phyloP scores from a whole-genome alignment of 1,140 invertebrate genomes.

The Drosophila micromelanica region DNA sequence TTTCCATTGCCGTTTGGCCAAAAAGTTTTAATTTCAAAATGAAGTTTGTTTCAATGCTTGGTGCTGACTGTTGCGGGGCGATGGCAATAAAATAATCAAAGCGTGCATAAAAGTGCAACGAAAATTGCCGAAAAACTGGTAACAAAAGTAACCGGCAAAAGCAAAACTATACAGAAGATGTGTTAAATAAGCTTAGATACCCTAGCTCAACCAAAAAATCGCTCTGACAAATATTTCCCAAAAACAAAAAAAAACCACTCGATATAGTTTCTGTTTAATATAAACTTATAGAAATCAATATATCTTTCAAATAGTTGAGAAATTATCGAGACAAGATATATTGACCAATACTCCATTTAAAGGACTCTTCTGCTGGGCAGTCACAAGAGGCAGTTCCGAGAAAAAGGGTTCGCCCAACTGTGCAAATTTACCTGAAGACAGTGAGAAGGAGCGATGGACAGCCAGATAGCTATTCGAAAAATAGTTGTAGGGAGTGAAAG shows the following conservation, averaged over 20 bases:
- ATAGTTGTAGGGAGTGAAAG: constrained; percentile 38
- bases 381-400: background rate
- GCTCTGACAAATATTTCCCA: background rate
- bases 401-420: constrained; percentile 54
- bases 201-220: background rate
- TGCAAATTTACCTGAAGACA: constrained; percentile 75
- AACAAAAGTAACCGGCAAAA: constrained; percentile 63
- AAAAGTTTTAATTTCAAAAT: constrained; percentile 79
- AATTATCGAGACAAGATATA: too few species aligned
- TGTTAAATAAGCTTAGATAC: background rate
- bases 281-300: too few species aligned
- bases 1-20: constrained; percentile 27
- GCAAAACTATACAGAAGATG: background rate
- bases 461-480: constrained; percentile 57
- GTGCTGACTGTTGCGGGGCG: constrained; percentile 5
- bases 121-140: constrained; percentile 76
- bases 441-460: constrained; percentile 34
- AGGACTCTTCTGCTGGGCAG: constrained; percentile 1
- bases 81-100: constrained; percentile 80
- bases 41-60: constrained; percentile 61
- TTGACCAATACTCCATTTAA: background rate
- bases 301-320: too few species aligned
- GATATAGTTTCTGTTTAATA: too few species aligned
- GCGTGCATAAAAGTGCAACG: constrained; percentile 79
- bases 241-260: background rate